Percentiles rank a stretch among this genome's conserved stretches.
Evolutionary conservation across 2,113 vertebrate species (phyloP).

Genomic region (Labeo rohita): DNA sequence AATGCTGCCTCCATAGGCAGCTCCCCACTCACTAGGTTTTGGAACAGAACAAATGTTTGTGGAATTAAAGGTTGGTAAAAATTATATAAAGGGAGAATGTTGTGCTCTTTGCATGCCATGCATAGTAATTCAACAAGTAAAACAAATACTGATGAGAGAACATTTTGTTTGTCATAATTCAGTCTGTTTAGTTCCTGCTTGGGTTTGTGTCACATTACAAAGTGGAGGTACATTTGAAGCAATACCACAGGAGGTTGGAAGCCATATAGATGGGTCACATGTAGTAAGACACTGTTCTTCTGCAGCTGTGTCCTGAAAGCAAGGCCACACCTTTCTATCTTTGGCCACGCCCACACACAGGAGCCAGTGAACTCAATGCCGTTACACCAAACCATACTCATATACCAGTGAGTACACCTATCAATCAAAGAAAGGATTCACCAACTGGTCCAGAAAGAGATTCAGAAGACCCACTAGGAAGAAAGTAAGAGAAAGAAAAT

Average conservation of each 20-base stretch:
- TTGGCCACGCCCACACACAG: constrained; percentile 80
- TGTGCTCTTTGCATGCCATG: constrained; percentile 43
- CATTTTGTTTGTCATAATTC: not conserved
- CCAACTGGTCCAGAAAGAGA: constrained; percentile 84
- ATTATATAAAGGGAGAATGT: constrained; percentile 24
- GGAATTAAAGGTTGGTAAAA: not conserved
- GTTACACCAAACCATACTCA: constrained; percentile 3
- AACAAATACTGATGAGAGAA: constrained; percentile 20
- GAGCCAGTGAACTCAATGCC: constrained; percentile 87
- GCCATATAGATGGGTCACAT: constrained; percentile 73
- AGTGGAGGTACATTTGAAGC: constrained; percentile 64
- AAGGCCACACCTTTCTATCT: constrained; percentile 78
- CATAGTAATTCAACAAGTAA: constrained; percentile 31
- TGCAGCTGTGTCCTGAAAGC: constrained; percentile 78
- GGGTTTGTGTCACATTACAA: not conserved
- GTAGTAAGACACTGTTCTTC: constrained; percentile 79
- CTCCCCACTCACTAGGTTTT: not conserved
- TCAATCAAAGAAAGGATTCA: constrained; percentile 94
- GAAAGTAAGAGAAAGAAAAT: constrained; percentile 39
- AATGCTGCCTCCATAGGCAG: not conserved
- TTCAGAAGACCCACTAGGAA: constrained; percentile 82
- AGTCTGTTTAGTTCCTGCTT: constrained; percentile 10
- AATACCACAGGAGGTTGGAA: constrained; percentile 78
- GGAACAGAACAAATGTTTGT: not conserved
- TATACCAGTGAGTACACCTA: constrained; percentile 77